phyloP scores from a whole-genome alignment of 2,888 invertebrate genomes.

The Mayetiola destructor region DNA sequence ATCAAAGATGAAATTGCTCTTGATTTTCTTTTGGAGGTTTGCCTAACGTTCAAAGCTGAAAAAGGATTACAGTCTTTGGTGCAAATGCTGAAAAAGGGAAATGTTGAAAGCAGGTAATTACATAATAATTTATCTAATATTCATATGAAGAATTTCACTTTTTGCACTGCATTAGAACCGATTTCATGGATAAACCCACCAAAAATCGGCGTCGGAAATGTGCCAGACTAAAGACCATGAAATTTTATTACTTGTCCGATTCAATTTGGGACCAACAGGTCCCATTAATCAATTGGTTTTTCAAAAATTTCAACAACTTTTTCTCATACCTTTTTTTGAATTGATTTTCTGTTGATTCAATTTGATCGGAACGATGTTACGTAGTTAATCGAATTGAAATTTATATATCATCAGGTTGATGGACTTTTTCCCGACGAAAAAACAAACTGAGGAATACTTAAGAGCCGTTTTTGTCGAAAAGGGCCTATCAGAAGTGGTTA shows the following conservation, averaged over 20 bases:
- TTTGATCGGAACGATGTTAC: too few relatives aligned
- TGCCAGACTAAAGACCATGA: constrained; percentile 21
- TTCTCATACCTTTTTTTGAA: too few relatives aligned
- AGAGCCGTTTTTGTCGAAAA: constrained; percentile 63
- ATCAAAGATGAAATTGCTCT: constrained; percentile 86
- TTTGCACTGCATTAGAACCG: constrained; percentile 15
- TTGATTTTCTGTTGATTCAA: too few relatives aligned
- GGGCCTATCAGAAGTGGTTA: constrained; percentile 65
- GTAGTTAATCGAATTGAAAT: too few relatives aligned
- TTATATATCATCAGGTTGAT: constrained; percentile 66
- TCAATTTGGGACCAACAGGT: neutral
- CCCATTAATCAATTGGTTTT: neutral
- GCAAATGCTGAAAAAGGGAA: constrained; percentile 74
- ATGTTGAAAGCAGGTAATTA: constrained; percentile 53
- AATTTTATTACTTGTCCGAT: constrained; percentile 14
- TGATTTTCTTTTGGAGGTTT: constrained; percentile 87
- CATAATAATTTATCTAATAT: constrained; percentile 14
- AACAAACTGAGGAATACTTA: constrained; percentile 80
- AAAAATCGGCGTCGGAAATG: constrained; percentile 30
- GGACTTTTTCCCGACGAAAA: constrained; percentile 90
- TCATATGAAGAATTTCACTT: neutral
- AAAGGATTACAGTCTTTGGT: constrained; percentile 74
- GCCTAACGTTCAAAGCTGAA: constrained; percentile 80
- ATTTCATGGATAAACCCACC: constrained; percentile 13
- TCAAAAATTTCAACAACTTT: neutral